Conservation (phyloP, 2,888 invertebrate genomes). For the Mythimna ferrago region DNA sequence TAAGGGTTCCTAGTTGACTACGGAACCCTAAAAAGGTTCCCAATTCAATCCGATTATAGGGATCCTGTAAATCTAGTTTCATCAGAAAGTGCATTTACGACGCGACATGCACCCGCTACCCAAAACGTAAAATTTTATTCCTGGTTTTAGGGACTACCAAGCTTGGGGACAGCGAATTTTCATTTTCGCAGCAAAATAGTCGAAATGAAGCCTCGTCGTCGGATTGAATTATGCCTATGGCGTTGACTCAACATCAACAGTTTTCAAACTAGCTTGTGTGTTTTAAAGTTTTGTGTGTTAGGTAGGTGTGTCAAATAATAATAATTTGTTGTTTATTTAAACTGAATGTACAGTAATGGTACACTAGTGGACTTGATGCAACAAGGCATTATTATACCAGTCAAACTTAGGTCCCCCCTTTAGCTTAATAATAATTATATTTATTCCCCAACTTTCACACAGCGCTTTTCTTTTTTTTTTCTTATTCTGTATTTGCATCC, state of each 20-base stretch:
- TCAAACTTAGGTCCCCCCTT: too few species aligned
- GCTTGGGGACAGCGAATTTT: not conserved
- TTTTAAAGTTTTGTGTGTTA: not conserved
- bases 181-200: not conserved
- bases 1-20: too few species aligned
- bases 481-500: too few species aligned
- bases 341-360: too few species aligned
- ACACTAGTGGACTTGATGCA: too few species aligned
- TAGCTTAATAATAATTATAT: too few species aligned
- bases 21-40: too few species aligned
- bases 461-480: too few species aligned
- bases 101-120: not conserved
- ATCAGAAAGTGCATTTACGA: not conserved
- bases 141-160: not conserved
- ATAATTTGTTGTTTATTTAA: too few species aligned
- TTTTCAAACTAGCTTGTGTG: slow-evolving; percentile 20
- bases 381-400: too few species aligned
- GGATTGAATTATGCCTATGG: slow-evolving; percentile 17
- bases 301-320: not conserved
- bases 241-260: not conserved
- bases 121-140: not conserved
- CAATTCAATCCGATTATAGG: not conserved
- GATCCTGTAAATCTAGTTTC: not conserved
- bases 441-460: too few species aligned
- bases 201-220: not conserved